Evolutionary conservation across 2,888 invertebrate genomes (phyloP).

Genomic region (Palloptera scutellata): DNA sequence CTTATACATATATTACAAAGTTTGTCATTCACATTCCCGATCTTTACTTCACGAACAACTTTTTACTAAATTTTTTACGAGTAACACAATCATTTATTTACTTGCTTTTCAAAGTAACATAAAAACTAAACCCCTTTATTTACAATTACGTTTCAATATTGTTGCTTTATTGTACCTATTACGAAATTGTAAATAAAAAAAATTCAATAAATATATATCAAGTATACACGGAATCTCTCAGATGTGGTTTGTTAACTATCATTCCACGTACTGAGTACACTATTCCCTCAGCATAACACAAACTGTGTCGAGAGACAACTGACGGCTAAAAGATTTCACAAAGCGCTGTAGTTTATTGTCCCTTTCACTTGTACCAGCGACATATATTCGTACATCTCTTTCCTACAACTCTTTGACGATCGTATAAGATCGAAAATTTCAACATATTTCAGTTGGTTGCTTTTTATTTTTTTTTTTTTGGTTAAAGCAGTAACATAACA

Average conservation of each 20-base stretch:
- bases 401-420: slow-evolving; percentile 29
- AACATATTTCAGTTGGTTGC: slow-evolving; percentile 25
- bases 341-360: slow-evolving; percentile 24
- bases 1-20: background rate
- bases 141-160: slow-evolving; percentile 1
- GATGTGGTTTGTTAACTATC: slow-evolving; percentile 33
- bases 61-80: slow-evolving; percentile 1
- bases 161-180: slow-evolving; percentile 25
- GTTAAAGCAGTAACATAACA: no score
- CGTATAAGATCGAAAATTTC: slow-evolving; percentile 27
- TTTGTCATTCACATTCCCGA: background rate
- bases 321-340: background rate
- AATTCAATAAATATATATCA: slow-evolving; percentile 21
- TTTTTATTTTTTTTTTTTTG: no score
- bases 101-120: background rate
- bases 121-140: background rate
- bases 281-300: slow-evolving; percentile 16
- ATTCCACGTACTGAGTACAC: slow-evolving; percentile 34
- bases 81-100: slow-evolving; percentile 3
- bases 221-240: slow-evolving; percentile 23
- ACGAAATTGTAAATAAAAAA: slow-evolving; percentile 22
- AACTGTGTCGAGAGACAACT: slow-evolving; percentile 27
- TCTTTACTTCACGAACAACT: background rate
- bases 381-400: slow-evolving; percentile 24
- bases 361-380: slow-evolving; percentile 30